phyloP scores from a whole-genome alignment of 2,113 vertebrate genomes.

The Azemiops feae region DNA sequence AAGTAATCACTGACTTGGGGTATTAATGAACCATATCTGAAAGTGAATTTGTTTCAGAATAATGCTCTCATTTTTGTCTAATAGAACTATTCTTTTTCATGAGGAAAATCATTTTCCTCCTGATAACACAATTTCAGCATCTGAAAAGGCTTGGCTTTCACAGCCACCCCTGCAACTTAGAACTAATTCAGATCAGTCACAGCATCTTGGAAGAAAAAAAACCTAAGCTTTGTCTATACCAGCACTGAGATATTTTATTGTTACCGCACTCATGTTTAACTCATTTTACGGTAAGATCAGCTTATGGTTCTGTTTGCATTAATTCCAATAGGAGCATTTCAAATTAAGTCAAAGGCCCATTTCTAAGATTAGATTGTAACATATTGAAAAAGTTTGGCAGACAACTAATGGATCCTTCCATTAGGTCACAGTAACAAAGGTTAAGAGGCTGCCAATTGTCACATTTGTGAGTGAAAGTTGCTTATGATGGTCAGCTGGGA shows the following conservation, averaged over 20 bases:
- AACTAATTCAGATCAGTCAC: constrained; percentile 11
- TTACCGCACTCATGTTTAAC: constrained; percentile 40
- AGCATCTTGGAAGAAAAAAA: constrained; percentile 20
- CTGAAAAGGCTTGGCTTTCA: constrained; percentile 1
- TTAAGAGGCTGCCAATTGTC: not conserved
- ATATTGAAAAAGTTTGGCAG: constrained; percentile 32
- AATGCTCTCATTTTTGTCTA: constrained; percentile 31
- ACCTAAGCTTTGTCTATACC: constrained; percentile 12
- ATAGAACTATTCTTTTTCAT: constrained; percentile 38
- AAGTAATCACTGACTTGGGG: not conserved
- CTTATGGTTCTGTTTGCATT: constrained; percentile 42
- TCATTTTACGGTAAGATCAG: constrained; percentile 46
- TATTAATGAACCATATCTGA: not conserved
- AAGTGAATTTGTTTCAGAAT: not conserved
- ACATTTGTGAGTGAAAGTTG: not conserved
- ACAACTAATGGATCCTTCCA: constrained; percentile 4
- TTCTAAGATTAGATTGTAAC: constrained; percentile 40
- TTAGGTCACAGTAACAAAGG: constrained; percentile 10
- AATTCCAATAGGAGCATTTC: constrained; percentile 49
- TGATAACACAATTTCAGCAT: constrained; percentile 26
- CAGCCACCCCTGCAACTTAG: constrained; percentile 7
- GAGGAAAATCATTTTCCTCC: constrained; percentile 39
- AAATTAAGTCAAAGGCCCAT: constrained; percentile 50
- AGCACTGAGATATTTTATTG: constrained; percentile 46
- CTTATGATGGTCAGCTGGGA: not conserved